A percentile compares a stretch with the other conserved stretches of the same genome.
These are phyloP conservation scores for Drosophila stalkeri DNA, from an alignment of 2,888 invertebrate genomes.

Conservation along the genomic window DNA sequence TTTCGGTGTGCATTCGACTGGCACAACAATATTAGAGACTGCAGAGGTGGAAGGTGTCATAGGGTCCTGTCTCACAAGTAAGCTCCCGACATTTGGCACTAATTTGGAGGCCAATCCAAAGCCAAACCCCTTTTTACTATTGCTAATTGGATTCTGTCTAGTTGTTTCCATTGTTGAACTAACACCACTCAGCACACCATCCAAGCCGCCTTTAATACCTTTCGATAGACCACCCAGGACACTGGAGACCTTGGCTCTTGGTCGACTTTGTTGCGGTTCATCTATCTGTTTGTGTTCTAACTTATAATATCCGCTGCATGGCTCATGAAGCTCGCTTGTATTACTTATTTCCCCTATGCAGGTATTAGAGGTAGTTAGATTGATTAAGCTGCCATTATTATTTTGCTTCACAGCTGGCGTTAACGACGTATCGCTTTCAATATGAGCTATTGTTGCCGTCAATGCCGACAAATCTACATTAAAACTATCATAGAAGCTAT, in stretches of 20 bases:
- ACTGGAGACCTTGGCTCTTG: constrained; percentile 76
- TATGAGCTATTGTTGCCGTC: constrained; percentile 56
- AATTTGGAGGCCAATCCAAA: constrained; percentile 82
- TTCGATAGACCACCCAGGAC: constrained; percentile 81
- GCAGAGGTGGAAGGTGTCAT: constrained; percentile 2
- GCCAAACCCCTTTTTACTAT: constrained; percentile 70
- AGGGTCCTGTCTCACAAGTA: constrained; percentile 43
- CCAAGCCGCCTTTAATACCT: constrained; percentile 81
- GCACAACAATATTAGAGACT: constrained; percentile 6
- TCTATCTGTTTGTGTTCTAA: constrained; percentile 43
- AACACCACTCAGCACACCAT: constrained; percentile 79
- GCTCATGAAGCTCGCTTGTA: constrained; percentile 30
- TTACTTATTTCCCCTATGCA: not conserved
- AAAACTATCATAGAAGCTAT: constrained; percentile 80
- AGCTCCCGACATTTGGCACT: constrained; percentile 79
- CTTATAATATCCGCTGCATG: constrained; percentile 58
- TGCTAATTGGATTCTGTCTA: constrained; percentile 19
- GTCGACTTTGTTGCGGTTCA: constrained; percentile 31
- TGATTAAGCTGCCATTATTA: not conserved
- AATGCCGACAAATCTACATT: constrained; percentile 74
- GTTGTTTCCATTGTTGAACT: constrained; percentile 53
- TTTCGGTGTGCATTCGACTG: not conserved
- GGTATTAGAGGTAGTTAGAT: not conserved
- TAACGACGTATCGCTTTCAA: constrained; percentile 32
- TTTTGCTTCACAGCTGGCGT: constrained; percentile 9